phyloP scores from a whole-genome alignment of 1,140 invertebrate genomes.

The Pseudomyrmex gracilis region DNA sequence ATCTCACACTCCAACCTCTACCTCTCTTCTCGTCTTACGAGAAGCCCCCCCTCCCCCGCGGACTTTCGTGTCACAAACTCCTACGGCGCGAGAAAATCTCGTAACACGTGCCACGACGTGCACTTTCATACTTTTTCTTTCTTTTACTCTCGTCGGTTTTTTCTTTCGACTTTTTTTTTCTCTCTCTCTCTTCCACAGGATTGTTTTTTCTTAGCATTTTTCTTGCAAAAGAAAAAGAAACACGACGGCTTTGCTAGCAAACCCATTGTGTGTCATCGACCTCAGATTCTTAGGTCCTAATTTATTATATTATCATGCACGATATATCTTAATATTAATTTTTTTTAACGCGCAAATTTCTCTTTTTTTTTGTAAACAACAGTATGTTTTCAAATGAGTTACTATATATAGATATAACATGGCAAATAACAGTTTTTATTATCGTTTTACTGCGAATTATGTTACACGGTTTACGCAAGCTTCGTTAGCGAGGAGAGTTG shows the following conservation, averaged over 20 bases:
- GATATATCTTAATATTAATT: too few species aligned
- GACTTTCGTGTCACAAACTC: constrained; percentile 32
- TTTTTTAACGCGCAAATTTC: too few species aligned
- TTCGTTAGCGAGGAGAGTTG: constrained; percentile 4
- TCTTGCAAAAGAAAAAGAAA: constrained; percentile 30
- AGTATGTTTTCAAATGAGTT: neutral
- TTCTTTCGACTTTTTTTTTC: constrained; percentile 8
- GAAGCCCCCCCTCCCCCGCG: too few species aligned
- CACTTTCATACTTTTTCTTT: constrained; percentile 53
- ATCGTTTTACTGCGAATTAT: neutral
- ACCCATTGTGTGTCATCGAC: constrained; percentile 21
- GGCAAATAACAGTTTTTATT: neutral
- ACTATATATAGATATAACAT: neutral
- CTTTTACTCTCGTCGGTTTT: neutral
- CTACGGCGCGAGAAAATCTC: constrained; percentile 55
- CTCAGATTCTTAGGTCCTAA: neutral
- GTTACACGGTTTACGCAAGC: neutral
- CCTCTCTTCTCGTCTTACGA: neutral
- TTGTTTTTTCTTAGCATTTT: constrained; percentile 67
- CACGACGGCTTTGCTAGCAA: constrained; percentile 34
- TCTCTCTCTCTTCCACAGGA: neutral
- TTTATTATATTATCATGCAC: neutral
- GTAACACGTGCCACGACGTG: constrained; percentile 74
- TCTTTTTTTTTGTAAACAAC: neutral
- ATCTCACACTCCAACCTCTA: constrained; percentile 71